Conservation (phyloP, 2,888 invertebrate genomes). For the Lithodes maja region DNA sequence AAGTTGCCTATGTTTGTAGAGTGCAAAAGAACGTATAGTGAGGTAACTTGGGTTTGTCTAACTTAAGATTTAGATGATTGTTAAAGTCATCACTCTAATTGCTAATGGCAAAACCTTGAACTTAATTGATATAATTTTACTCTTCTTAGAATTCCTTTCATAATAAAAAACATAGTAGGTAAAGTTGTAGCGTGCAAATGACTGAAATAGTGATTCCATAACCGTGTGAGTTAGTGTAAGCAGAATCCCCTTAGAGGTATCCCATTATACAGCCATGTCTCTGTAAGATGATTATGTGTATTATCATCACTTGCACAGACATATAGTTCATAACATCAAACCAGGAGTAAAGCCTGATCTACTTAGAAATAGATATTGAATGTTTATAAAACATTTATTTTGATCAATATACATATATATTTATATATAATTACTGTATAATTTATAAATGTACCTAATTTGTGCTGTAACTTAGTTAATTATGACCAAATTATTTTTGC, state of each 20-base stretch:
- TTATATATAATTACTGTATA: neutral
- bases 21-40: too few species aligned
- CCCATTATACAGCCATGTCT: conserved; percentile 30
- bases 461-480: neutral
- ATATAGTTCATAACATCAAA: conserved; percentile 46
- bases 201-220: too few species aligned
- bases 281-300: conserved; percentile 24
- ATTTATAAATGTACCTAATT: neutral
- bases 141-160: too few species aligned
- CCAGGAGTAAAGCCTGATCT: conserved; percentile 46
- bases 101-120: too few species aligned
- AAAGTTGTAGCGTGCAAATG: too few species aligned
- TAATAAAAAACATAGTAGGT: too few species aligned
- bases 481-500: conserved; percentile 1
- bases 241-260: neutral
- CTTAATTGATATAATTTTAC: too few species aligned
- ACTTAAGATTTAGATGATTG: too few species aligned
- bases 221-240: too few species aligned
- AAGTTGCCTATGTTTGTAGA: neutral
- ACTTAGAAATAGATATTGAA: neutral
- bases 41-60: too few species aligned
- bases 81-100: too few species aligned
- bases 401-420: neutral
- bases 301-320: conserved; percentile 47
- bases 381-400: neutral